Evolutionary conservation across 2,888 invertebrate genomes (phyloP).

Genomic region (Archips xylosteana): DNA sequence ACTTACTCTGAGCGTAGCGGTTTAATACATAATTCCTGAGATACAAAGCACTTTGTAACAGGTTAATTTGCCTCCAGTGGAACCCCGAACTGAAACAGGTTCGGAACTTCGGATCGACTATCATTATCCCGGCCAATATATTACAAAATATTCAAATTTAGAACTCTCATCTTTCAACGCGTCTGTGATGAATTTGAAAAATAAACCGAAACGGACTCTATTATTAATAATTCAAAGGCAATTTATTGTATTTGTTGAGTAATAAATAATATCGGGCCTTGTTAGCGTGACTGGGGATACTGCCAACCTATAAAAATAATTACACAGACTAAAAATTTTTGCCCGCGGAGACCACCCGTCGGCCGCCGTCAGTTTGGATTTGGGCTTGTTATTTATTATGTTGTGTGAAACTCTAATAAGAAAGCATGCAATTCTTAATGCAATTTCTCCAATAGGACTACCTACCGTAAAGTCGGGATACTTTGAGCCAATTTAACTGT

Average conservation of each 20-base stretch:
- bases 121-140: constrained; percentile 51
- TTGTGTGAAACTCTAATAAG: constrained; percentile 26
- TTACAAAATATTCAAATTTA: constrained; percentile 40
- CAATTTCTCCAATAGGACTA: constrained; percentile 14
- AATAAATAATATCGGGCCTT: constrained; percentile 61
- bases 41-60: not conserved
- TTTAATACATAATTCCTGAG: not conserved
- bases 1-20: not conserved
- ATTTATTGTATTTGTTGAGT: constrained; percentile 70
- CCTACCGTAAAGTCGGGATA: too few relatives aligned
- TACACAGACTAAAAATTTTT: constrained; percentile 41
- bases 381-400: constrained; percentile 32
- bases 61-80: constrained; percentile 58
- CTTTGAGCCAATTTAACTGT: too few relatives aligned
- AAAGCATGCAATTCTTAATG: constrained; percentile 26
- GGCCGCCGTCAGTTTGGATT: constrained; percentile 24
- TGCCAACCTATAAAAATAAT: constrained; percentile 57
- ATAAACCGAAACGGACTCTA: constrained; percentile 52
- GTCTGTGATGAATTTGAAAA: constrained; percentile 49
- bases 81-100: constrained; percentile 55
- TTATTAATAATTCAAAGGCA: constrained; percentile 65
- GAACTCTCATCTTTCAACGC: constrained; percentile 45
- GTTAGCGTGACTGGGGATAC: constrained; percentile 55
- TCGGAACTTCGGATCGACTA: constrained; percentile 48
- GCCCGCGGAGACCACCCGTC: constrained; percentile 45